Base-by-base conservation (phyloP, 2,888 invertebrate species). In the Cryptosula pallasiana region DNA sequence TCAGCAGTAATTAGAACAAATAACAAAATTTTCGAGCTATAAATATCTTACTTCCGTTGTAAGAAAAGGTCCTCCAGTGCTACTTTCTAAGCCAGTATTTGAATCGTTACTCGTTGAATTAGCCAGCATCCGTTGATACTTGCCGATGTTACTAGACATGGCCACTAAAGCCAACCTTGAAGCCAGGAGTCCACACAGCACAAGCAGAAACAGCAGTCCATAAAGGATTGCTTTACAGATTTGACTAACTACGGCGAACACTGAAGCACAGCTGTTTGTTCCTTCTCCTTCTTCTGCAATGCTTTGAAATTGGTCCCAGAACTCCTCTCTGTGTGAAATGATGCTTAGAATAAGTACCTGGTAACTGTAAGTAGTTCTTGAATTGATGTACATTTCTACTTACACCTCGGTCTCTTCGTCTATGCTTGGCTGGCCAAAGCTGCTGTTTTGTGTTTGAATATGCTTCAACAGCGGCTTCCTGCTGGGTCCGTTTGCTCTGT, bases 271-370 rank as follows among this genome's bases (percentile, higher is more conserved):
- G 13, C 13, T 13, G 5, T 20, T 25, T 5, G 25, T 32, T 32
- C 25, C 13, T 29, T 63, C 63, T 16, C 13, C 29, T 16, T 34
- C 32, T 5, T 63, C 63, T 63, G 63, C 29, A 25, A 63, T 63
- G 27, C 32, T 63, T 5, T 63, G 63, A 32, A 63, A 63, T 27
- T 63, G 63, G 63, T 63, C 63, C 63, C 63, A 63, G 27, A 32
- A 63, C 32, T 63, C 63, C 5, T 63, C 63, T 16, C 63, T 63
- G 23, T 13, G 20, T 45, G 9, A 45, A 13, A 45, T 20, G 20
- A 45, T 45, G 20, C 9, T 45, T 13, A 13, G 45, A 9, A 45
- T 45, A 45, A 45, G 20, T 45, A 45, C 20, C 20, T 13, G 9
- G 20, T 45, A 45, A 13, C n/a, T n/a, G n/a, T n/a, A n/a, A n/a